These are phyloP conservation scores for Globodera ellingtonae DNA, from an alignment of 1,140 invertebrate species.

Conservation along the genomic window DNA sequence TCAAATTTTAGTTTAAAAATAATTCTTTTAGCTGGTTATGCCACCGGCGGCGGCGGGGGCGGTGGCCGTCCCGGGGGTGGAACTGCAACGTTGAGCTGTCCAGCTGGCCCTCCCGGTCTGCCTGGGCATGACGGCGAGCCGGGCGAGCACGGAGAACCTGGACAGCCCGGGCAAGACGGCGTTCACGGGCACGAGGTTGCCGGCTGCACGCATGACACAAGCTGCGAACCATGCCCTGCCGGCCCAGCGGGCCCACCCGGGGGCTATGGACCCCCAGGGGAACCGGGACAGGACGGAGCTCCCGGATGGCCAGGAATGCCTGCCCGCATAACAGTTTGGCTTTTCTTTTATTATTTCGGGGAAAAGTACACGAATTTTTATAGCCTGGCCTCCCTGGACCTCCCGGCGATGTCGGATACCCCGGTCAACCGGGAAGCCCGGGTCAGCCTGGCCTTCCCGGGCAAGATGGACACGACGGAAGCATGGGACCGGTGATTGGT, in stretches of 20 bases:
- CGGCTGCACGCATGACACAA: neutral
- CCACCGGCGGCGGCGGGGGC: too few species aligned
- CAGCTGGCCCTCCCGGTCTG: constrained; percentile 17
- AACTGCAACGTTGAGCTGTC: constrained; percentile 25
- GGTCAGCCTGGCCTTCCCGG: constrained; percentile 33
- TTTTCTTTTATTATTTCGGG: neutral
- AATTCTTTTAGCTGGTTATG: neutral
- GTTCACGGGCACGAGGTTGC: neutral
- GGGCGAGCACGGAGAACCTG: constrained; percentile 15
- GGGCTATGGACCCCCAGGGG: constrained; percentile 35
- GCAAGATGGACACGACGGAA: constrained; percentile 28
- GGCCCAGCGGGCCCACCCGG: constrained; percentile 41
- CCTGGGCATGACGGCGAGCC: constrained; percentile 4
- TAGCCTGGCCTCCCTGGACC: constrained; percentile 24
- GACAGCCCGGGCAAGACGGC: constrained; percentile 26
- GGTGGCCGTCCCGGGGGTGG: constrained; percentile 5
- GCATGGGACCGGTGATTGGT: neutral
- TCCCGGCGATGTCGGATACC: constrained; percentile 19
- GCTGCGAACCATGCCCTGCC: constrained; percentile 31
- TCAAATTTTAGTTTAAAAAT: too few species aligned
- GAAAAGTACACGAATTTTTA: neutral
- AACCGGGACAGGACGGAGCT: constrained; percentile 39
- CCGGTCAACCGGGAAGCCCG: constrained; percentile 28
- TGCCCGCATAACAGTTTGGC: neutral
- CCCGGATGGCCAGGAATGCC: constrained; percentile 46